Base-by-base conservation (phyloP, 2,113 vertebrate genomes). In the Cheilinus undulatus region DNA sequence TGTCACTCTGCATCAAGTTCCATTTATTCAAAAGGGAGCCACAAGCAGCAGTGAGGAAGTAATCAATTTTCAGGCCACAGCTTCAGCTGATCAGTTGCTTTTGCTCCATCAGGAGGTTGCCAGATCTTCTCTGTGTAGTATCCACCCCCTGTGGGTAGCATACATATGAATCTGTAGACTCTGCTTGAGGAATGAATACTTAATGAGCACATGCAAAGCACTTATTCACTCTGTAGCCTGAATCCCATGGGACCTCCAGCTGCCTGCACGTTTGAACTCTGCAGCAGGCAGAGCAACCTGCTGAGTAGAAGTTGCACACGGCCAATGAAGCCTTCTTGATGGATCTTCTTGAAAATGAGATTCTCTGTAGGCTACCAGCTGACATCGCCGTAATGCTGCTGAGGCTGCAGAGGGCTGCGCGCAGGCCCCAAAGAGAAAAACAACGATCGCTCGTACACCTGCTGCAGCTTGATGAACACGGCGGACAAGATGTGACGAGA, bases 171-270 rank as follows among this genome's bases (percentile, higher is more conserved):
- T 65, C 60, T 65, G 43, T 22, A 46, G 63, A 43, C 53, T 78
- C 48, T 34, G 65, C 69, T 76, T 45, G 59, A 49, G 74, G 64
- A 72, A 70, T 68, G 80, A 86, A 79, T 70, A 57, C 60, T 57
- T 73, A 74, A 83, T 80, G 67, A 84, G 76, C 61, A 54, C 76
- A 83, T 67, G 73, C 67, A 75, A 82, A 72, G 58, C 67, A 68
- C 48, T 77, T 62, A 52, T 65, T 73, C 54, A 72, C 58, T 34
- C 14, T 59, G 42, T 63, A 56, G 42, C 30, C 11, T 12, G 6
- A 40, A 50, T 76, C 69, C 78, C 42, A 23, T 2, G 54, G 68
- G 63, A 68, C 46, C 19, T 42, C 52, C 15, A 38, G 34, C 36
- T 64, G 82, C 19, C 34, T 69, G 78, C 30, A 34, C 15, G 58